Base-by-base conservation (phyloP, 2,888 invertebrate genomes). In the Macrosiphum euphorbiae region DNA sequence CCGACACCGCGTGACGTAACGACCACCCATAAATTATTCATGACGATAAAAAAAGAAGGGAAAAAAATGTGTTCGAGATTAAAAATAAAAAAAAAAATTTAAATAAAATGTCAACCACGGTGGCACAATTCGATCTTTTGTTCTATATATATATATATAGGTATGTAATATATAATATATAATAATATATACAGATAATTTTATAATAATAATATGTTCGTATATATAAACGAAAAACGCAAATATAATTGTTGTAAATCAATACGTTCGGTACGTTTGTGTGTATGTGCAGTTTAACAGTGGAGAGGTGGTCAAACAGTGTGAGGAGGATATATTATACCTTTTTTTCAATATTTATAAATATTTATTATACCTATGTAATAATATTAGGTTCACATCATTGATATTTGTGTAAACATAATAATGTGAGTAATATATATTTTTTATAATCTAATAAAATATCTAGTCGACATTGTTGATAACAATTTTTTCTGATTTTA, bases 1-100 rank as follows among this genome's bases (percentile, higher is more conserved):
- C 16, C 35, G 20, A 0, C 13, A 44, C 78, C 3, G 0, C 3
- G 2, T 52, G 28, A 7, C 41, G n/a, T 58, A 41, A 44, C 41
- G 47, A 55, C 28, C 91, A 3, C 35, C 35, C 41, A 55, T 91
- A 91, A 91, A 91, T 91, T 91, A 55, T 52, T 52, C 55, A 28
- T 85, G 44, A 55, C 55, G 84, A 85, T 44, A 55, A 78, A 90
- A 88, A 35, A 5, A 50, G 24, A 47, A 7, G 0, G 28, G 41
- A 7, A 44, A 90, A 90, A 78, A 90, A 58, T 28, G 3, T 67
- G 67, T 67, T 78, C 47, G 58, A 3, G 67, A 50, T 90, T n/a
- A 55, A 91, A 85, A 91, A 85, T 58, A 44, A 86, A n/a, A 58
- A 58, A 44, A 28, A 52, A 78, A 55, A 8, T 58, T 0, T 10